phyloP scores from a whole-genome alignment of 64 coral and sea anemone species.

The Porites australiensis region DNA sequence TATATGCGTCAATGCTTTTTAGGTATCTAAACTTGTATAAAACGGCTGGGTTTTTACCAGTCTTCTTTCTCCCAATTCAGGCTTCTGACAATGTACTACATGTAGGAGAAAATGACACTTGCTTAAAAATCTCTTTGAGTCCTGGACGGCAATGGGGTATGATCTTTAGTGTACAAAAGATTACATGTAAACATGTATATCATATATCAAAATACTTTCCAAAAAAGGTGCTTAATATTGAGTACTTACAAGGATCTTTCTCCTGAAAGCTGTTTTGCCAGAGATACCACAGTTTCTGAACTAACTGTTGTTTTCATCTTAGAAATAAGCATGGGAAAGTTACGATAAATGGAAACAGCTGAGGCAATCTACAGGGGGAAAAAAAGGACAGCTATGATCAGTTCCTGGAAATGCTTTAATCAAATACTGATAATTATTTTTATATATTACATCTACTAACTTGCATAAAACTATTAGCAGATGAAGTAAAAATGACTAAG shows the following conservation, averaged over 20 bases:
- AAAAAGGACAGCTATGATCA: not conserved
- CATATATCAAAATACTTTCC: not conserved
- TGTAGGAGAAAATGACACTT: no score
- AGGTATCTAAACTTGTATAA: no score
- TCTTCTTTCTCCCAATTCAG: no score
- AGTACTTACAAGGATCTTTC: slow-evolving; percentile 56
- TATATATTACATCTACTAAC: no score
- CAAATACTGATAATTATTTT: no score
- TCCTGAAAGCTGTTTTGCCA: slow-evolving; percentile 47
- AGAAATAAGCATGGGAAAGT: slow-evolving; percentile 46
- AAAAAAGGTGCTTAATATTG: not conserved
- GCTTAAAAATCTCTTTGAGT: not conserved
- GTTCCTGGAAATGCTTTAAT: no score
- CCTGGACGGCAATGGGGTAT: no score
- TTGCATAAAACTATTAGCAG: no score
- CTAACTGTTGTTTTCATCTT: slow-evolving; percentile 27
- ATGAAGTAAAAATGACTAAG: no score
- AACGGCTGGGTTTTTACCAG: no score
- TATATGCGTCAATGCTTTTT: not conserved
- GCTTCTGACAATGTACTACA: not conserved
- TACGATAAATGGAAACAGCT: slow-evolving; percentile 44
- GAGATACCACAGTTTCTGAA: slow-evolving; percentile 2
- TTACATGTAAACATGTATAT: no score
- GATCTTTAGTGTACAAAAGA: no score
- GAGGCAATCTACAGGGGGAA: slow-evolving; percentile 48